These are phyloP conservation scores for Battus philenor DNA, from an alignment of 1,140 invertebrate species.

Conservation along the genomic window DNA sequence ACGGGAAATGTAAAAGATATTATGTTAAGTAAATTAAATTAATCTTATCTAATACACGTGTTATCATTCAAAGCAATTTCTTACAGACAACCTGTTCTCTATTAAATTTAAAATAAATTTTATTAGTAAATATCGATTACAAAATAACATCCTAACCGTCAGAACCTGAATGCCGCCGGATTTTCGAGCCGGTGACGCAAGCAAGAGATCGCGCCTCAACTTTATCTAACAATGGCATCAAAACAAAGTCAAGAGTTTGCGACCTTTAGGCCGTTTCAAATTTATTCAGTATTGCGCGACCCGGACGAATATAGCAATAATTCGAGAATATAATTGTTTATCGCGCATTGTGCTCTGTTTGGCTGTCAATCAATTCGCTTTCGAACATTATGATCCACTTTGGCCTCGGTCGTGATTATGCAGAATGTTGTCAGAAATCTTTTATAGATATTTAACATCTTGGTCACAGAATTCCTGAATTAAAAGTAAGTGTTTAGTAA, in stretches of 20 bases:
- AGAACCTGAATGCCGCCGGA: too few relatives aligned
- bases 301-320: conserved; percentile 54
- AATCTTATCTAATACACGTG: too few relatives aligned
- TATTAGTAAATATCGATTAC: too few relatives aligned
- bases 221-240: conserved; percentile 62
- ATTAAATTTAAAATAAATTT: too few relatives aligned
- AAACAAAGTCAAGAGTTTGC: conserved; percentile 63
- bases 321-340: conserved; percentile 59
- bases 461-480: too few relatives aligned
- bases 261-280: conserved; percentile 61
- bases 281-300: conserved; percentile 55
- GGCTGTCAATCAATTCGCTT: conserved; percentile 67
- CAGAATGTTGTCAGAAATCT: conserved; percentile 1
- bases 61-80: too few relatives aligned
- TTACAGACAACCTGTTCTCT: too few relatives aligned
- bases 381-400: conserved; percentile 60
- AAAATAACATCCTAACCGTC: conserved; percentile 19
- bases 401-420: conserved; percentile 23
- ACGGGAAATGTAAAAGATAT: too few relatives aligned
- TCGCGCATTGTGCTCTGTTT: conserved; percentile 49
- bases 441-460: too few relatives aligned
- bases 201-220: conserved; percentile 27
- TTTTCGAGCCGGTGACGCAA: too few relatives aligned
- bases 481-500: too few relatives aligned
- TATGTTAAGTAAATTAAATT: too few relatives aligned